Percentiles rank a stretch among this genome's conserved stretches.
Evolutionary conservation across 2,113 vertebrate genomes (phyloP).

Genomic region (Nannospalax galili): DNA sequence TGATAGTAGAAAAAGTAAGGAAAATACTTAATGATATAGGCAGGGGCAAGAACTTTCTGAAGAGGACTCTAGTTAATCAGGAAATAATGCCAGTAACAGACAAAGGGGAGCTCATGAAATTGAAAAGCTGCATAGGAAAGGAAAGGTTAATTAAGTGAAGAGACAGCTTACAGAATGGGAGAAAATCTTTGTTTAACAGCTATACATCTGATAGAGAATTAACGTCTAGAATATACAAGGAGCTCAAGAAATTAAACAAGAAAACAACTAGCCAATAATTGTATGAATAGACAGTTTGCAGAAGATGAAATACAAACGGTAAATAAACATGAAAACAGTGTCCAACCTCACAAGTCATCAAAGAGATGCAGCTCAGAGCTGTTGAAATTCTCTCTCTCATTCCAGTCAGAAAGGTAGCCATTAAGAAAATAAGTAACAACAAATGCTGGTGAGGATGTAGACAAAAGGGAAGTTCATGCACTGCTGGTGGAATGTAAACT

Average conservation of each 20-base stretch:
- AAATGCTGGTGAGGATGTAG: neutral
- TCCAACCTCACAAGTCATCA: neutral
- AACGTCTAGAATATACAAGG: neutral
- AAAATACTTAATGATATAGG: neutral
- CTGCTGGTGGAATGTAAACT: neutral
- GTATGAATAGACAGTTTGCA: neutral
- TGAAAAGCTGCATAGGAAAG: neutral
- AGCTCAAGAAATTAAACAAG: neutral
- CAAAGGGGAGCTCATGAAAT: neutral
- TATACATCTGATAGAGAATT: neutral
- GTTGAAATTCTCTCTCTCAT: neutral
- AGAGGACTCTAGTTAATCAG: neutral
- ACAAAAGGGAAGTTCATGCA: too few relatives aligned
- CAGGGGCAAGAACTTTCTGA: neutral
- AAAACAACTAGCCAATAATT: neutral
- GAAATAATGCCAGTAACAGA: neutral
- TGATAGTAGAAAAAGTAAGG: neutral
- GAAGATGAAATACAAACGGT: neutral
- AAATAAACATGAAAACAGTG: neutral
- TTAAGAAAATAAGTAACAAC: neutral
- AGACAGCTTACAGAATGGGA: neutral
- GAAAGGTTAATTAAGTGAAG: neutral
- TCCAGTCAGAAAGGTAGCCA: too few relatives aligned
- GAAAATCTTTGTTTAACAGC: neutral
- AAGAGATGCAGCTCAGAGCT: neutral